Conservation (phyloP, 2,797 vertebrate genomes). For the Gymnoscopelus braueri region DNA sequence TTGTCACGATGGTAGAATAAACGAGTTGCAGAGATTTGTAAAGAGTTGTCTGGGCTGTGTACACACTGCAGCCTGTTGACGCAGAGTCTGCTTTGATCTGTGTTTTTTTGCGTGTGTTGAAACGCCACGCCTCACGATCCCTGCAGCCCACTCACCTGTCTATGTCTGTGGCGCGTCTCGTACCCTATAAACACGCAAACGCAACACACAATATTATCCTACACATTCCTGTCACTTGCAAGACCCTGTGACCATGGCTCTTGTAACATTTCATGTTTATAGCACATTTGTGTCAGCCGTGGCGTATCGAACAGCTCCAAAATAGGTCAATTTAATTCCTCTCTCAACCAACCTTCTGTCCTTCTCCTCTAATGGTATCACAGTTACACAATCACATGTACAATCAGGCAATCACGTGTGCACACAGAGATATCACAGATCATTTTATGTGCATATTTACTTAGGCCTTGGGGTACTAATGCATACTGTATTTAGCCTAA, state of each 20-base stretch:
- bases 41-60: conserved; percentile 42
- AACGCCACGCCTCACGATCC: conserved; percentile 60
- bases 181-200: conserved; percentile 32
- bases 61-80: conserved; percentile 60
- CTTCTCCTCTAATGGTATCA: too few species aligned
- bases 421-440: not conserved
- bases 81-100: conserved; percentile 70
- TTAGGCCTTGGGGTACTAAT: not conserved
- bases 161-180: conserved; percentile 48
- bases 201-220: conserved; percentile 39
- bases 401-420: too few species aligned
- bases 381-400: not conserved
- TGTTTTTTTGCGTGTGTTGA: conserved; percentile 56
- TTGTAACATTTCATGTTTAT: conserved; percentile 15
- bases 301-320: not conserved
- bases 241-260: conserved; percentile 14
- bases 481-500: too few species aligned
- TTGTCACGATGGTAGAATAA: conserved; percentile 28
- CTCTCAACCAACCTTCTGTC: not conserved
- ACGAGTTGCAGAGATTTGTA: conserved; percentile 34
- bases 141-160: conserved; percentile 69
- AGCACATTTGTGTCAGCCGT: conserved; percentile 4
- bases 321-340: not conserved
- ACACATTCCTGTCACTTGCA: conserved; percentile 40
- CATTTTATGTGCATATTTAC: not conserved